phyloP scores from a whole-genome alignment of 2,797 vertebrate species.

The Capromys pilorides region DNA sequence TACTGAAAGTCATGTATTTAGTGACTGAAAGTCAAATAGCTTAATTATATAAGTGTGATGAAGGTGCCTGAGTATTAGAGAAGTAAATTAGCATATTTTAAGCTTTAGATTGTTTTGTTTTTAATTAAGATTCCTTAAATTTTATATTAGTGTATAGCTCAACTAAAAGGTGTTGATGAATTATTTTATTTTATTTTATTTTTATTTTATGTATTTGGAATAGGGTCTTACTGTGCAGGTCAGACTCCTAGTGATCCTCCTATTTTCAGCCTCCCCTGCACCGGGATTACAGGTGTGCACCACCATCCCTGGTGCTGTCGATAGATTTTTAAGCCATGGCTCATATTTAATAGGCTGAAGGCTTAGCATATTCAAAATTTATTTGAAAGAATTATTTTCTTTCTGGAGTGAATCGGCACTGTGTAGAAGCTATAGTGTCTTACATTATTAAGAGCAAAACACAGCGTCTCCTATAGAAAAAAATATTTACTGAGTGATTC shows the following conservation, averaged over 20 bases:
- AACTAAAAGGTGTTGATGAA: background rate
- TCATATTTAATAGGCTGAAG: background rate
- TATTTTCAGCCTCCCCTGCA: too few relatives aligned
- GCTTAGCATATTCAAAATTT: background rate
- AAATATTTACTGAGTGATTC: background rate
- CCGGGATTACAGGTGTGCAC: too few relatives aligned
- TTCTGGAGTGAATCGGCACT: background rate
- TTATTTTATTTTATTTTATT: background rate
- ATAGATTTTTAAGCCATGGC: background rate
- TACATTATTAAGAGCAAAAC: background rate
- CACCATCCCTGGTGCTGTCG: background rate
- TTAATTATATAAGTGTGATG: background rate
- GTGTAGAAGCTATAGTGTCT: background rate
- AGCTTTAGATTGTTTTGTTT: background rate
- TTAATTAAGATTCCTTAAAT: slow-evolving; percentile 23
- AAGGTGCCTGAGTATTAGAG: background rate
- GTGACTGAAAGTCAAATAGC: too few relatives aligned
- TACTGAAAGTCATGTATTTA: slow-evolving; percentile 3
- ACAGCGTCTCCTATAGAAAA: background rate
- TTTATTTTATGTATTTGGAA: too few relatives aligned
- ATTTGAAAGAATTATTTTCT: slow-evolving; percentile 36
- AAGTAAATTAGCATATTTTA: slow-evolving; percentile 24
- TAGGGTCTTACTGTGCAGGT: too few relatives aligned
- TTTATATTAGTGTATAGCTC: background rate
- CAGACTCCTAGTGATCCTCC: too few relatives aligned